Percentiles rank a stretch among this genome's conserved stretches.
Conservation (phyloP, 1,140 invertebrate genomes). For the Lasioglossum albipes region DNA sequence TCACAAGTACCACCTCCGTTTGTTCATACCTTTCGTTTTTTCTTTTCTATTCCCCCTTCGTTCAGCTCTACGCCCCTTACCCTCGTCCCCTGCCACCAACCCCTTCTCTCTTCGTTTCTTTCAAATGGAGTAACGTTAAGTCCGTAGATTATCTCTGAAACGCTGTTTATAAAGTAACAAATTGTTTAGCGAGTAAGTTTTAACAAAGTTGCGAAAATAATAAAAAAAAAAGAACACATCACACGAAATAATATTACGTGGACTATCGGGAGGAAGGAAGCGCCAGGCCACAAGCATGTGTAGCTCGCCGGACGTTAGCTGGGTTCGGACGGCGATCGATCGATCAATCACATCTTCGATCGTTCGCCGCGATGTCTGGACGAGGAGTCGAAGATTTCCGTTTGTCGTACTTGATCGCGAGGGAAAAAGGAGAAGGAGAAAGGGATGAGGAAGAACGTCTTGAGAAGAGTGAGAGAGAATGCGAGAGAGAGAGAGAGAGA, state of each 20-base stretch:
- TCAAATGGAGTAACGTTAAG: conserved; percentile 49
- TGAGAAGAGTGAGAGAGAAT: no score
- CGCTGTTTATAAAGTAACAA: conserved; percentile 61
- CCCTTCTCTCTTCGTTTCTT: background rate
- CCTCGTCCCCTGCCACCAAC: background rate
- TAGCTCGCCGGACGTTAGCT: background rate
- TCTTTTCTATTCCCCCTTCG: conserved; percentile 16
- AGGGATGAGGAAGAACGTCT: no score
- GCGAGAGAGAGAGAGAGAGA: no score
- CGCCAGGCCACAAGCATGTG: conserved; percentile 3
- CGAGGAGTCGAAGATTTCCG: background rate
- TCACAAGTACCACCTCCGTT: conserved; percentile 33
- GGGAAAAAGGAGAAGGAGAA: background rate
- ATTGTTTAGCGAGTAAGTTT: conserved; percentile 63
- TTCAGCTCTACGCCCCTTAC: background rate
- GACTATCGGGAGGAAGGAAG: conserved; percentile 14
- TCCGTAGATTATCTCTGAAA: conserved; percentile 54
- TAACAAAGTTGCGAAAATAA: conserved; percentile 29
- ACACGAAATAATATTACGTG: conserved; percentile 19
- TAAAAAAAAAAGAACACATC: conserved; percentile 41
- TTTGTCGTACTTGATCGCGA: conserved; percentile 8
- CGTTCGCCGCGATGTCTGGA: background rate
- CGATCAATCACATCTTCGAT: background rate
- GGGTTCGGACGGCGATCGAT: conserved; percentile 12
- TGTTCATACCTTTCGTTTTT: conserved; percentile 29